Conservation (phyloP, 2,113 vertebrate genomes). For the Peucedramus taeniatus region DNA sequence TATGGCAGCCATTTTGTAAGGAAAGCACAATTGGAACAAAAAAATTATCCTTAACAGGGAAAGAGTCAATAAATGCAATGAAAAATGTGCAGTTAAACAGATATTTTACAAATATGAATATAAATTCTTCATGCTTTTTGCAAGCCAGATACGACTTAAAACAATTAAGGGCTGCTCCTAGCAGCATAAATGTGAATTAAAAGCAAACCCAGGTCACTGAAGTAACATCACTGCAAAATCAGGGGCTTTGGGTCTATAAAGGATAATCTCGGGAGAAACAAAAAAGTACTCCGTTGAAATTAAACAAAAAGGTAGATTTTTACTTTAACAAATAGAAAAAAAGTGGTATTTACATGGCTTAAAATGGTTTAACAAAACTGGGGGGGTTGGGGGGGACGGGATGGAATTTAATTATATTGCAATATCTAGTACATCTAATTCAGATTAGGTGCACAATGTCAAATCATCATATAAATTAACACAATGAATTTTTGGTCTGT, state of each 20-base stretch:
- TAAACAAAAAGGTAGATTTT: background rate
- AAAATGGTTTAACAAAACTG: background rate
- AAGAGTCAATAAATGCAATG: background rate
- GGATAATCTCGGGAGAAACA: background rate
- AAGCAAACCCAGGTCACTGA: background rate
- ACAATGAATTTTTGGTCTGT: background rate
- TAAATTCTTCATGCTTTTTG: background rate
- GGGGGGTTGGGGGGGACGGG: no score
- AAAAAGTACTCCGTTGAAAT: background rate
- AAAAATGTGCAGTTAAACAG: background rate
- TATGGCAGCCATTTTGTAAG: background rate
- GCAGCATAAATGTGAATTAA: background rate
- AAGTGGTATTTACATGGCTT: background rate
- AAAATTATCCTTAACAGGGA: background rate
- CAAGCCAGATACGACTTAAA: background rate
- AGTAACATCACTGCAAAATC: background rate
- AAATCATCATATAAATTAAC: background rate
- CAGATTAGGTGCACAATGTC: background rate
- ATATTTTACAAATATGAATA: background rate
- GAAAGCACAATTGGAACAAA: background rate
- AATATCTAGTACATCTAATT: background rate
- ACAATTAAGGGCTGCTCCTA: background rate
- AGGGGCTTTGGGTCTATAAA: accelerated
- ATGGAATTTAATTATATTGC: background rate
- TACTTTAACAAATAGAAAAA: background rate